phyloP scores from a whole-genome alignment of 2,113 vertebrate species.

The Pterocles burchelli region DNA sequence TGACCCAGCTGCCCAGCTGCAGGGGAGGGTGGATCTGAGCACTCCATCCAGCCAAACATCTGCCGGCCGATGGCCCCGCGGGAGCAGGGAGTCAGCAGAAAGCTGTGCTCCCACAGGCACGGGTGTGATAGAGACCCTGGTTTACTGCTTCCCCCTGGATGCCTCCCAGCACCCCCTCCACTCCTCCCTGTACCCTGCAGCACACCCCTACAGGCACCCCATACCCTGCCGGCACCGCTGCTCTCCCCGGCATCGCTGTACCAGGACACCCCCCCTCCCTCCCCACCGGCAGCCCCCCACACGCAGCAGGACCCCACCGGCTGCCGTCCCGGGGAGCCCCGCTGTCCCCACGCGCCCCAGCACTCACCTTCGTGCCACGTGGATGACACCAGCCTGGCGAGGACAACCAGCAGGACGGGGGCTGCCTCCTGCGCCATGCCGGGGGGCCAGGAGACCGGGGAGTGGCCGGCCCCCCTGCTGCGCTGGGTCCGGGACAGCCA shows the following conservation, averaged over 20 bases:
- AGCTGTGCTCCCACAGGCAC: neutral
- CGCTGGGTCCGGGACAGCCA: neutral
- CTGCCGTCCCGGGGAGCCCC: neutral
- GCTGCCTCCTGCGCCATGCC: slow-evolving; percentile 41
- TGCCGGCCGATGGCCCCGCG: slow-evolving; percentile 1
- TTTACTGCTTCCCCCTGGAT: slow-evolving; percentile 50
- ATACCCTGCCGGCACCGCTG: neutral
- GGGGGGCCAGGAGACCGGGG: neutral
- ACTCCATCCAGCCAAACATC: slow-evolving; percentile 49
- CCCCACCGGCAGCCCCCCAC: rapidly evolving
- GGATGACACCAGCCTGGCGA: slow-evolving; percentile 60
- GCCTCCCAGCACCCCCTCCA: neutral
- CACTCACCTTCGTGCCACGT: slow-evolving; percentile 77
- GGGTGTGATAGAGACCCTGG: neutral
- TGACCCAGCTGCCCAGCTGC: neutral
- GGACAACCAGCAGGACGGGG: slow-evolving; percentile 67
- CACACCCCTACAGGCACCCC: neutral
- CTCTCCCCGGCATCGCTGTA: rapidly evolving
- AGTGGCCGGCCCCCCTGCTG: neutral
- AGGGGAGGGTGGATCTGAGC: neutral
- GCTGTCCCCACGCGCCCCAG: neutral
- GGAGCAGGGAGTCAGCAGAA: slow-evolving; percentile 45
- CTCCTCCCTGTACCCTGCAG: neutral
- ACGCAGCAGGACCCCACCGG: rapidly evolving
- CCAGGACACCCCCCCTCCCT: neutral